phyloP scores from a whole-genome alignment of 2,888 invertebrate species.

The Asteroscopus sphinx region DNA sequence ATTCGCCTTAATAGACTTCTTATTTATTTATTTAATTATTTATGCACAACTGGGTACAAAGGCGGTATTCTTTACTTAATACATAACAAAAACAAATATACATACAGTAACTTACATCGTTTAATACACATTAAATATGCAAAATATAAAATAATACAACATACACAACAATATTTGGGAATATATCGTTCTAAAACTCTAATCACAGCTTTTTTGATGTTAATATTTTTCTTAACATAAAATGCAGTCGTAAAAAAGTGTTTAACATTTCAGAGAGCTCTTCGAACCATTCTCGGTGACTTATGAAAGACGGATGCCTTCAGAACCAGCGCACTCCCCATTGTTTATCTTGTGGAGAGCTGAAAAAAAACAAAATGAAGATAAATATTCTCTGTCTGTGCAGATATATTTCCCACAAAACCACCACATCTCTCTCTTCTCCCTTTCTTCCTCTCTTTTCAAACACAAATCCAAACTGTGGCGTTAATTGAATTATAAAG shows the following conservation, averaged over 20 bases:
- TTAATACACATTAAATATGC: slow-evolving; percentile 28
- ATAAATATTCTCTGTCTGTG: background rate
- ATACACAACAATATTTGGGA: slow-evolving; percentile 10
- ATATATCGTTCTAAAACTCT: slow-evolving; percentile 27
- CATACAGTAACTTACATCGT: slow-evolving; percentile 25
- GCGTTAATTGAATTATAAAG: too few relatives aligned
- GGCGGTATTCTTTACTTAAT: too few relatives aligned
- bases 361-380: slow-evolving; percentile 73
- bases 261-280: slow-evolving; percentile 19
- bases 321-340: slow-evolving; percentile 91
- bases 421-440: too few relatives aligned
- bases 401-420: too few relatives aligned
- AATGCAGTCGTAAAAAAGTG: slow-evolving; percentile 34
- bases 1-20: too few relatives aligned
- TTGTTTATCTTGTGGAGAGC: slow-evolving; percentile 90
- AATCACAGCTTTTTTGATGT: slow-evolving; percentile 76
- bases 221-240: slow-evolving; percentile 26
- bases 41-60: too few relatives aligned
- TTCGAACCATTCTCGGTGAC: background rate
- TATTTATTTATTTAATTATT: too few relatives aligned
- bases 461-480: too few relatives aligned
- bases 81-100: slow-evolving; percentile 13
- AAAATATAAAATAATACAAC: slow-evolving; percentile 25
- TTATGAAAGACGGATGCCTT: slow-evolving; percentile 91
- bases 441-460: too few relatives aligned